Base-by-base conservation (phyloP, 2,113 vertebrate species). In the Ailurus styani region DNA sequence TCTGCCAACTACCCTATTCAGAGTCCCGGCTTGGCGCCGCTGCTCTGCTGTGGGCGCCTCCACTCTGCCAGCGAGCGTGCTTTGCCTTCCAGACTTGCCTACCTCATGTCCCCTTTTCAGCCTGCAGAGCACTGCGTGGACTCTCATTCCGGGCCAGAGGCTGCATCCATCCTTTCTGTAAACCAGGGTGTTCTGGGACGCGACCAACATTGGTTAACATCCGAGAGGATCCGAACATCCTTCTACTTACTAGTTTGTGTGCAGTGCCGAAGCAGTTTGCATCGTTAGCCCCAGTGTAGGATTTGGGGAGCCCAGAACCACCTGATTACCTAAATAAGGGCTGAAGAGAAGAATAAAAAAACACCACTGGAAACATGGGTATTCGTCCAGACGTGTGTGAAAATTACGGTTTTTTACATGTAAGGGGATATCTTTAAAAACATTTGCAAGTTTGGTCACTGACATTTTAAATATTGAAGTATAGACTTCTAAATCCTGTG, bases 361-460 rank as follows among this genome's bases (percentile, higher is more conserved):
- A 27, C 12, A 52, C 60, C 4, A 1, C n/a, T 29, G 72, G 31
- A 13, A 29, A 7, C 21, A 13, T 5, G 8, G 40, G 23, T 62
- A 45, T 10, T 77, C 6, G 14, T 15, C 50, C 31, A 72, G 17
- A 40, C 27, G 18, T 12, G 54, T 68, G 68, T 62, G 52, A 60
- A 78, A 79, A 50, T 47, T 10, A 17, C 5, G 9, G 18, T 0
- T 54, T 66, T 83, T 50, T 78, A 21, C 31, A 5, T 54, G 2
- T 20, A 29, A 18, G 55, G 34, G 20, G 25, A 6, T 90, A 54
- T 11, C 21, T 78, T 83, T 87, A 31, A 83, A 75, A 81, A 47
- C 27, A 31, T 55, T 42, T 79, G 50, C 37, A 84, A 81, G 21
- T 20, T 96, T 8, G 87, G 54, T 62, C 81, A 87, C 55, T 66